Percentiles rank a stretch among this genome's conserved stretches.
Conservation (phyloP, 1,140 invertebrate genomes). For the Drosophila saltans region DNA sequence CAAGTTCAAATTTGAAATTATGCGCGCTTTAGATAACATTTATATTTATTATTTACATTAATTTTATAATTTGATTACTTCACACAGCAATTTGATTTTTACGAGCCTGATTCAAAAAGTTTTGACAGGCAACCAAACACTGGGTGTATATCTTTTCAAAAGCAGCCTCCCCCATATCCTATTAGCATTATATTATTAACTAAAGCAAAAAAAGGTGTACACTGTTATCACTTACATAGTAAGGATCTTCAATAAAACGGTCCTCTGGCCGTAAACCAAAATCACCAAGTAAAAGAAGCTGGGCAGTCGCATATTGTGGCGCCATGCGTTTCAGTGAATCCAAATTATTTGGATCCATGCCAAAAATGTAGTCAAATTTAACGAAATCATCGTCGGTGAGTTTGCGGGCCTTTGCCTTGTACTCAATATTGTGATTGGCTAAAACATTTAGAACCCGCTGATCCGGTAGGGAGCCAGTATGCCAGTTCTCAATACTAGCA, state of each 20-base stretch:
- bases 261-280: slow-evolving; percentile 89
- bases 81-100: slow-evolving; percentile 48
- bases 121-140: slow-evolving; percentile 86
- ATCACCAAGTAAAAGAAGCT: slow-evolving; percentile 90
- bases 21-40: too few species aligned
- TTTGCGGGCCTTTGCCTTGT: slow-evolving; percentile 89
- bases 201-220: not conserved
- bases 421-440: slow-evolving; percentile 88
- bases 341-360: slow-evolving; percentile 94
- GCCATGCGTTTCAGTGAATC: slow-evolving; percentile 86
- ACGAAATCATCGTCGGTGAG: slow-evolving; percentile 88
- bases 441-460: slow-evolving; percentile 88
- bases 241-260: slow-evolving; percentile 92
- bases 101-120: slow-evolving; percentile 85
- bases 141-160: slow-evolving; percentile 90
- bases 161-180: slow-evolving; percentile 86
- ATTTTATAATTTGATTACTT: not conserved
- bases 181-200: slow-evolving; percentile 33
- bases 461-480: slow-evolving; percentile 91
- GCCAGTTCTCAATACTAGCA: slow-evolving; percentile 92
- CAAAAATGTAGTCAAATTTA: slow-evolving; percentile 93
- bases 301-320: slow-evolving; percentile 87
- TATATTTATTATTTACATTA: not conserved
- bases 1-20: not conserved
- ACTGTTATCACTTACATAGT: slow-evolving; percentile 86